These are phyloP conservation scores for Zoanthus solanderi DNA, from an alignment of 92 coral and sea anemone genomes.

Conservation along the genomic window DNA sequence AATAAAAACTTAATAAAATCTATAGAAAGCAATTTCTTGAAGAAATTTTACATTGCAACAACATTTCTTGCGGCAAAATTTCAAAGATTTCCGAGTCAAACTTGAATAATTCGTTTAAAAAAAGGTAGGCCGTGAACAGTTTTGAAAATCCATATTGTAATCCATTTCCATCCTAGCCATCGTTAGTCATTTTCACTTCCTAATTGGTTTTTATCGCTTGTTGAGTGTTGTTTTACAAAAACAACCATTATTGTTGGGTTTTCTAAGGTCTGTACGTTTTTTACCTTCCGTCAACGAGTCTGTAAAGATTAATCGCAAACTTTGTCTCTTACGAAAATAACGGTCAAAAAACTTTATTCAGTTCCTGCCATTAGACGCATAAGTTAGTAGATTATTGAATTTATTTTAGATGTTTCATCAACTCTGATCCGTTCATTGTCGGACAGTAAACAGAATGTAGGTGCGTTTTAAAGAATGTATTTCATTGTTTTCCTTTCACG, in stretches of 20 bases:
- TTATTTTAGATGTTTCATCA: slow-evolving; percentile 9
- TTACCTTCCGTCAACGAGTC: slow-evolving; percentile 16
- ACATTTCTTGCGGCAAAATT: no score
- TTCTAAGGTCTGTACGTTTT: slow-evolving; percentile 9
- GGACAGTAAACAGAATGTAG: neutral
- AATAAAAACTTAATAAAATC: no score
- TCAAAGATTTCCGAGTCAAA: neutral
- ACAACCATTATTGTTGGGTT: slow-evolving; percentile 16
- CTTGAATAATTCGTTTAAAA: neutral
- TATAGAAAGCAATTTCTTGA: no score
- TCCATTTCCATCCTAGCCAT: slow-evolving; percentile 21
- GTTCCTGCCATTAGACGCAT: slow-evolving; percentile 1
- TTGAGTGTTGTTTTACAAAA: slow-evolving; percentile 1
- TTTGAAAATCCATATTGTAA: neutral
- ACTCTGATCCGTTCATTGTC: neutral
- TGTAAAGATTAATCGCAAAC: slow-evolving; percentile 8
- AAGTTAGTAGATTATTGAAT: neutral
- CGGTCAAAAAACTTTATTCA: neutral
- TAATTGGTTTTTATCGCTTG: slow-evolving; percentile 1
- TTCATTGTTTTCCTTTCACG: neutral
- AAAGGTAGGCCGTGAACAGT: no score
- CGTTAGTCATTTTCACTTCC: slow-evolving; percentile 20
- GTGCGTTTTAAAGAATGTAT: slow-evolving; percentile 7
- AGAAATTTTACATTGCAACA: no score
- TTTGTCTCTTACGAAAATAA: slow-evolving; percentile 9